A percentile compares a stretch with the other conserved stretches of the same genome.
These are phyloP conservation scores for Dromiciops gliroides DNA, from an alignment of 2,113 vertebrate genomes.

Conservation along the genomic window DNA sequence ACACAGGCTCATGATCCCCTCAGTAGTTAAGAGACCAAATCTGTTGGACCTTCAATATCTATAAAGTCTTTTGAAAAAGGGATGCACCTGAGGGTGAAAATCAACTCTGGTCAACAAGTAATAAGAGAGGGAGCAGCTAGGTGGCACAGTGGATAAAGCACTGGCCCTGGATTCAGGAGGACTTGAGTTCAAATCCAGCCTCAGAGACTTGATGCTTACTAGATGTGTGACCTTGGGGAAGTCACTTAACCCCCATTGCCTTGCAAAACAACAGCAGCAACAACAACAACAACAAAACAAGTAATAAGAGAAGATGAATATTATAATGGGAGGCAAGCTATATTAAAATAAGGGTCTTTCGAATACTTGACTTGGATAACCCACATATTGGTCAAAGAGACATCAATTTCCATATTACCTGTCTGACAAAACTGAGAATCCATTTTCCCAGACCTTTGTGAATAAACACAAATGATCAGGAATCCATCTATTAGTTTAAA, in stretches of 20 bases:
- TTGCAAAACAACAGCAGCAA: too few species aligned
- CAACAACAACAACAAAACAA: too few species aligned
- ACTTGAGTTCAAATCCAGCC: too few species aligned
- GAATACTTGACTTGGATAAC: neutral
- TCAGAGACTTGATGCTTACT: too few species aligned
- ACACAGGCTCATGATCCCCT: neutral
- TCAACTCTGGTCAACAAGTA: neutral
- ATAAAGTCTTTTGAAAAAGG: too few species aligned
- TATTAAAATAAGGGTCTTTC: neutral
- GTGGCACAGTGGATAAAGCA: too few species aligned
- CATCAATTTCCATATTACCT: neutral
- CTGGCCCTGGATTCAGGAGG: too few species aligned
- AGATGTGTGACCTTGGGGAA: too few species aligned
- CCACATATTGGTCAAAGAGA: neutral
- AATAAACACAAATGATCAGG: neutral
- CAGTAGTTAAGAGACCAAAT: neutral
- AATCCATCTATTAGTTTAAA: neutral
- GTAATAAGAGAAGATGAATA: neutral
- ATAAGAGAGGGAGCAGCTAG: too few species aligned
- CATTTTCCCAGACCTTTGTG: neutral
- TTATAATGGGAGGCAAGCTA: neutral
- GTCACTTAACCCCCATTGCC: too few species aligned
- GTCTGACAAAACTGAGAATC: neutral
- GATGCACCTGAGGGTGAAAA: too few species aligned
- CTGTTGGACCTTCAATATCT: neutral